Base-by-base conservation (phyloP, 2,113 vertebrate species). In the Enhydra lutris region DNA sequence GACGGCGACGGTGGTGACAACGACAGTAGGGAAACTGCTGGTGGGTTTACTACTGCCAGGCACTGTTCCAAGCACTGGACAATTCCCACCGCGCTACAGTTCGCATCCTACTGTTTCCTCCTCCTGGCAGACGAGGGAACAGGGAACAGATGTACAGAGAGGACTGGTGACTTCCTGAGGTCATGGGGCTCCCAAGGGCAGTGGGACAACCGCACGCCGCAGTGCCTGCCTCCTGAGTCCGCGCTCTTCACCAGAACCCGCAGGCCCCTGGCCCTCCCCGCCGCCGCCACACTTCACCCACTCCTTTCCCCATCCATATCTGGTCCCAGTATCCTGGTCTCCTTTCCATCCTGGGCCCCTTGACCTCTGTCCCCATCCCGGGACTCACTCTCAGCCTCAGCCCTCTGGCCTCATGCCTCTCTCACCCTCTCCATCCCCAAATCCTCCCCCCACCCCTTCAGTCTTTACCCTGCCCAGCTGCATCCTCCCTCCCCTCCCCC, bases 361-460 rank as follows among this genome's bases (percentile, higher is more conserved):
- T 17, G 1, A 47, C 7, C 50, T 13, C 81, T 24, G 21, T 1
- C 36, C 73, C 36, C 39, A 17, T 10, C 31, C 61, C 4, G n/a
- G 6, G 55, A 14, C 63, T 50, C 21, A 11, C 31, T 13, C 11
- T 61, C 85, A 71, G 55, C 23, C 50, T 6, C 20, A 31, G 34
- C 18, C 50, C 69, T 34, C 39, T 21, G 1, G n/a, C 83, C 59
- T 6, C 86, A 36, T 0, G 4, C 26, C 15, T 10, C 15, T 10
- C 45, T 20, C 1, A 1, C 18, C 21, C 63, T 45, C 24, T 78
- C 74, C 15, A 31, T 47, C 74, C 99, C 99, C 99, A 99, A 96
- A 99, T 98, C 88, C 99, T 99, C 96, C 99, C 98, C 98, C 88
- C 99, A 99, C 96, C 99, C 99, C 94, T 99, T 99, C 98, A 94